Evolutionary conservation across 2,797 vertebrate species (phyloP).

Genomic region (Lindbergichthys nudifrons): DNA sequence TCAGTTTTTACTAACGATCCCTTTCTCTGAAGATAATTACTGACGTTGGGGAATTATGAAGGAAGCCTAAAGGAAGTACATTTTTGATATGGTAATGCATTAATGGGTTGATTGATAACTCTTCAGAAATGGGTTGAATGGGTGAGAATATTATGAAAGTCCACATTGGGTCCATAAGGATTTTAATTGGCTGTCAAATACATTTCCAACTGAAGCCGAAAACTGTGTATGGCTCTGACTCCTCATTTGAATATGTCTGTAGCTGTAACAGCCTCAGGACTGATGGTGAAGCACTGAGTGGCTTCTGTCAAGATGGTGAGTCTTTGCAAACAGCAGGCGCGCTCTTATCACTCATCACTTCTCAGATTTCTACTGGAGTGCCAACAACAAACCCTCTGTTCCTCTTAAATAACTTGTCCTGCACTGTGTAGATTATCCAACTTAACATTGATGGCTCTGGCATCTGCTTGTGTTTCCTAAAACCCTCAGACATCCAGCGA

Average conservation of each 20-base stretch:
- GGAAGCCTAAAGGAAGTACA: slow-evolving; percentile 8
- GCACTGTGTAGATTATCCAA: slow-evolving; percentile 51
- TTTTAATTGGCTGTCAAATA: slow-evolving; percentile 38
- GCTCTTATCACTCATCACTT: slow-evolving; percentile 53
- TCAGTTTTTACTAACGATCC: slow-evolving; percentile 13
- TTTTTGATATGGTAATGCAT: slow-evolving; percentile 24
- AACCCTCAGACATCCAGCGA: slow-evolving; percentile 18
- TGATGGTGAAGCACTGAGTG: slow-evolving; percentile 34
- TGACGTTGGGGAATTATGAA: slow-evolving; percentile 18
- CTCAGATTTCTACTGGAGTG: slow-evolving; percentile 54
- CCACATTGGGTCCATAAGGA: slow-evolving; percentile 18
- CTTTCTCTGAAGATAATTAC: slow-evolving; percentile 31
- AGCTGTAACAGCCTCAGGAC: slow-evolving; percentile 40
- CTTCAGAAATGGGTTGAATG: slow-evolving; percentile 34
- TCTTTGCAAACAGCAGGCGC: slow-evolving; percentile 43
- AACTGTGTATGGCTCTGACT: slow-evolving; percentile 1
- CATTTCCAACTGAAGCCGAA: slow-evolving; percentile 18
- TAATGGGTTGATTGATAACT: slow-evolving; percentile 53
- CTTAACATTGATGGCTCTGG: slow-evolving; percentile 34
- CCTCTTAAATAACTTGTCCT: slow-evolving; percentile 55
- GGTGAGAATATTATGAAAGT: slow-evolving; percentile 38
- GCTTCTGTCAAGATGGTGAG: slow-evolving; percentile 47
- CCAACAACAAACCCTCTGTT: slow-evolving; percentile 48
- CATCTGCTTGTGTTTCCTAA: slow-evolving; percentile 34
- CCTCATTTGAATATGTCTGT: slow-evolving; percentile 11